Evolutionary conservation across 2,113 vertebrate genomes (phyloP), one percentile per base, ranked within the genome.

Genomic region (Piprites chloris): DNA sequence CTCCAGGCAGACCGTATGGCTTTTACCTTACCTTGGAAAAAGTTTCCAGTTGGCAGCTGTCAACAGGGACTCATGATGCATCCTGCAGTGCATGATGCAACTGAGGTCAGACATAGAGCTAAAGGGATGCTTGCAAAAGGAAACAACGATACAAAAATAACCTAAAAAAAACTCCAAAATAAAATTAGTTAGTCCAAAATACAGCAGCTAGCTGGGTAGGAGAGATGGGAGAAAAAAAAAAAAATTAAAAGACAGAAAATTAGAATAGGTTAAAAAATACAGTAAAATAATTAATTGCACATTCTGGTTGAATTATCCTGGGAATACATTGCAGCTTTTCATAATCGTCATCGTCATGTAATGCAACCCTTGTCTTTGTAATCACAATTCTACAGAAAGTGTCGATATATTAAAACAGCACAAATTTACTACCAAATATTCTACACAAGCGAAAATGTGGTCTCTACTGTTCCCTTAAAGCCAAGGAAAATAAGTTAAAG

Each of bases 21-120:
- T 90, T 90, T 95, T 53, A 75, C 73, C 76, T 93, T 42, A 35
- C 14, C 89, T 95, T 90, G 75, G 73, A 81, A 86, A 94, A 95
- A 81, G 67, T 63, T 90, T 68, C 69, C 67, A 14, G 61, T 23
- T 63, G 65, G 65, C 15, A 1, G 44, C 56, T 81, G 79, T 58
- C 82, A 72, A 2, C 0, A 52, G 33, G 18, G 61, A 75, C 32
- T 87, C 42, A 1, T 12, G 56, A 44, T 18, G 55, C 55, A 72
- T 63, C 42, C 52, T 93, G 65, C 35, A 65, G 63, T 69, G 46
- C 21, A 11, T 35, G 78, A 32, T 44, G 68, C 47, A 78, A 49
- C n/a, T 32, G 33, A 61, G 44, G 56, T 61, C 83, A 86, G 35
- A 59, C 7, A 47, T 1, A 32, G 59, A 84, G 47, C 20, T 74